Evolutionary conservation across 2,888 invertebrate species (phyloP).

Genomic region (Lampropteryx suffumata): DNA sequence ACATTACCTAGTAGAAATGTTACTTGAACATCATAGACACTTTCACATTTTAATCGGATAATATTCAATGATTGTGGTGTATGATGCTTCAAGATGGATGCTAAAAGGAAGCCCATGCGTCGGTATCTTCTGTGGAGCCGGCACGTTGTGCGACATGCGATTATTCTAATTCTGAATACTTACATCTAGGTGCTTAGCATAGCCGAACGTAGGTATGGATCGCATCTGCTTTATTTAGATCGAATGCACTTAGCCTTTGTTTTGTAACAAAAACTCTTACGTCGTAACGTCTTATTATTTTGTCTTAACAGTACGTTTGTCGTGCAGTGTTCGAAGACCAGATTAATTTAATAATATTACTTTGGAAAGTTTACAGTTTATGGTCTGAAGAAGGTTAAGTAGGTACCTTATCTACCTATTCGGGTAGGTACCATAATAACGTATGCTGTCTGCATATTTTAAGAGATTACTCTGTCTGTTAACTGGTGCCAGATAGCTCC

Average conservation of each 20-base stretch:
- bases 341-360: no score
- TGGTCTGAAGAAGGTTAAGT: no score
- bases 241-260: conserved; percentile 50
- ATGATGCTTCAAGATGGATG: conserved; percentile 61
- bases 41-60: no score
- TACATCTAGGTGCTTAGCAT: conserved; percentile 40
- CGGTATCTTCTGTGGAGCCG: conserved; percentile 40
- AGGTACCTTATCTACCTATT: no score
- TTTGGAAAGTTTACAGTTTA: no score
- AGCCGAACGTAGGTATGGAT: conserved; percentile 46
- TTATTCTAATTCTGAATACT: conserved; percentile 62
- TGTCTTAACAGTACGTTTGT: no score
- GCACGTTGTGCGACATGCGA: conserved; percentile 54
- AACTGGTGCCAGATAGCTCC: conserved; percentile 16
- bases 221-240: conserved; percentile 62
- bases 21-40: not conserved
- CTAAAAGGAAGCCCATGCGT: conserved; percentile 58
- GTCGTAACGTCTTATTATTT: conserved; percentile 6
- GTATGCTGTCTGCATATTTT: no score
- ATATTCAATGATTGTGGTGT: no score
- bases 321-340: no score
- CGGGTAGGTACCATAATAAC: no score
- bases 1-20: not conserved
- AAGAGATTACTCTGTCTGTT: no score
- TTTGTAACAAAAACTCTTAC: conserved; percentile 41